Evolutionary conservation across 2,888 invertebrate species (phyloP).

Genomic region (Caenorhabditis doughertyi): DNA sequence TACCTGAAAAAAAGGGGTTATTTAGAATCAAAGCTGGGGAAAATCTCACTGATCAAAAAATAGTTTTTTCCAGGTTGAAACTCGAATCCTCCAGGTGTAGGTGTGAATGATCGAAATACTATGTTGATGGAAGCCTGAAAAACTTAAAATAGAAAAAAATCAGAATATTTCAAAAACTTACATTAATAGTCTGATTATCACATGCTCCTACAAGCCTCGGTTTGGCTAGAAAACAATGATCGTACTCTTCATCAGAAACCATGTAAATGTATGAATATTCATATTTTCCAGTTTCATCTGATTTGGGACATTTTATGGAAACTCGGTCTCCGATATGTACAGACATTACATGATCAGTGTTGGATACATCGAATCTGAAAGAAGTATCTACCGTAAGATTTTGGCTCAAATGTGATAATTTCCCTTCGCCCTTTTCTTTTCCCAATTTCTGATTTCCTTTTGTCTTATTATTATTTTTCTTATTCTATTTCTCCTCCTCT

Average conservation of each 20-base stretch:
- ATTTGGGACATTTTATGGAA: slow-evolving; percentile 78
- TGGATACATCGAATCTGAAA: slow-evolving; percentile 77
- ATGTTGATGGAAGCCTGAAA: slow-evolving; percentile 76
- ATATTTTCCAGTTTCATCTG: slow-evolving; percentile 68
- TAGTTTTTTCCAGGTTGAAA: slow-evolving; percentile 80
- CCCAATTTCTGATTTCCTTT: neutral
- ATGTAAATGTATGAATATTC: slow-evolving; percentile 80
- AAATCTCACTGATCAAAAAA: slow-evolving; percentile 79
- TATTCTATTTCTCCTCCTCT: neutral
- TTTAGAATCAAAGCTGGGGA: neutral
- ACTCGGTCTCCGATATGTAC: slow-evolving; percentile 80
- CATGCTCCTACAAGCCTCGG: slow-evolving; percentile 70
- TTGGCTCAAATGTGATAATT: neutral
- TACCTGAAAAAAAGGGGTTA: slow-evolving; percentile 73
- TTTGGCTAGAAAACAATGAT: slow-evolving; percentile 67
- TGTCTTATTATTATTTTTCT: neutral
- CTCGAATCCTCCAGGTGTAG: slow-evolving; percentile 80
- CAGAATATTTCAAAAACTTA: slow-evolving; percentile 10
- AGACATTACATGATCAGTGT: slow-evolving; percentile 80
- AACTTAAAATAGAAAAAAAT: neutral
- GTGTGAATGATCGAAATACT: slow-evolving; percentile 82
- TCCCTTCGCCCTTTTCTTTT: neutral
- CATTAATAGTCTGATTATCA: slow-evolving; percentile 68
- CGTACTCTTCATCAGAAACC: slow-evolving; percentile 76
- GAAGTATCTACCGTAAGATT: no score